Percentiles rank a stretch among this genome's conserved stretches.
phyloP scores from a whole-genome alignment of 2,113 vertebrate species.

The Ailurus styani region DNA sequence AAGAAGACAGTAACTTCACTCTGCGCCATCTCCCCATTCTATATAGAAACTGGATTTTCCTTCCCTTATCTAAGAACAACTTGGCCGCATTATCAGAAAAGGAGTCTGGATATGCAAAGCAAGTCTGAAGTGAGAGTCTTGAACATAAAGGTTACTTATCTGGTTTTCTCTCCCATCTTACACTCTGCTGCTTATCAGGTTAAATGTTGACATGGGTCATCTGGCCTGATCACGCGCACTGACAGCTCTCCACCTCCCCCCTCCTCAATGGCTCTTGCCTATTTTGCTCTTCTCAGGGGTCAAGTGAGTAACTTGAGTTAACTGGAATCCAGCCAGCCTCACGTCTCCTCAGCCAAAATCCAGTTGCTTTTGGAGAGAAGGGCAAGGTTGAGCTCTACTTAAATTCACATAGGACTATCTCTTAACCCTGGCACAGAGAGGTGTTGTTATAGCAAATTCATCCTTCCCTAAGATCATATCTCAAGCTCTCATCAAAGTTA shows the following conservation, averaged over 20 bases:
- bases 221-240: not conserved
- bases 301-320: slow-evolving; percentile 41
- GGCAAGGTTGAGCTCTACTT: slow-evolving; percentile 7
- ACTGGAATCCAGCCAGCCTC: not conserved
- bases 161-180: not conserved
- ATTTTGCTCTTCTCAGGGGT: slow-evolving; percentile 5
- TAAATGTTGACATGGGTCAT: not conserved
- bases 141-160: not conserved
- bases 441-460: not conserved
- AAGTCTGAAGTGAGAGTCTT: not conserved
- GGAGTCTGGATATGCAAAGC: not conserved
- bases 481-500: slow-evolving; percentile 2
- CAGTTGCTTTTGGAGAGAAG: slow-evolving; percentile 21
- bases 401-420: slow-evolving; percentile 4
- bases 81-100: not conserved
- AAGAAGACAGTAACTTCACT: not conserved
- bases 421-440: not conserved
- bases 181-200: not conserved
- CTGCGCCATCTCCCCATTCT: not conserved
- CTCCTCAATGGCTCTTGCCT: not conserved
- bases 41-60: slow-evolving; percentile 14
- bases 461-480: not conserved
- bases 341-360: slow-evolving; percentile 28
- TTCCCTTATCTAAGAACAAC: not conserved
- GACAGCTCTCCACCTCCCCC: not conserved